Conservation (phyloP, 2,888 invertebrate species). For the Troides oblongomaculatus region DNA sequence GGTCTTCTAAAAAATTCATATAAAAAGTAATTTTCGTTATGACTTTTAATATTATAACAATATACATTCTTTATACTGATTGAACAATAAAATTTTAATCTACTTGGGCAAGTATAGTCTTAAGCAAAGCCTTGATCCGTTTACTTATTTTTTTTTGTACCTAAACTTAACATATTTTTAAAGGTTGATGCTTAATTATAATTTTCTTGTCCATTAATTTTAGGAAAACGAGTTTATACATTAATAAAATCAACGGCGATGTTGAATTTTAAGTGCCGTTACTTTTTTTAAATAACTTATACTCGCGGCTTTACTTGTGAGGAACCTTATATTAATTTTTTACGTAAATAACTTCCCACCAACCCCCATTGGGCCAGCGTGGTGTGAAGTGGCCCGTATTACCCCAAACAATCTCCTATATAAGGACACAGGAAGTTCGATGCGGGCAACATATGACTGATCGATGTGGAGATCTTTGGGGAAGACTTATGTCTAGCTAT, state of each 20-base stretch:
- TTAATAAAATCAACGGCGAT: neutral
- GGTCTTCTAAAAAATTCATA: neutral
- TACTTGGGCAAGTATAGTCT: neutral
- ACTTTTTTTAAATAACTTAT: neutral
- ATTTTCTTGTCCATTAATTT: neutral
- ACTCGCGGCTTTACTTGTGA: neutral
- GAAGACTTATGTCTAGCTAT: no score
- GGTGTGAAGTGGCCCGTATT: no score
- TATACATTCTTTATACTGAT: neutral
- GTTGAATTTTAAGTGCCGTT: neutral
- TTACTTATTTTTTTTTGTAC: neutral
- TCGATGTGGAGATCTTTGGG: no score
- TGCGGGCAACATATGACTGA: no score
- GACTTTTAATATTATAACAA: neutral
- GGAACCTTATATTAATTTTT: neutral
- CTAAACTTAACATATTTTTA: neutral
- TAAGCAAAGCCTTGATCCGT: neutral
- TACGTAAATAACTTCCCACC: neutral
- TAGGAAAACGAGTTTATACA: neutral
- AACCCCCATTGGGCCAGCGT: no score
- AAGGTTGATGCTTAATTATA: neutral
- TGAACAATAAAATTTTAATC: neutral
- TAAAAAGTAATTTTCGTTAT: neutral
- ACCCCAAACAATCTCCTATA: no score
- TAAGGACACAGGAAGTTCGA: no score